Evolutionary conservation across 2,888 invertebrate species (phyloP).

Genomic region (Prosopocoilus inquinatus): DNA sequence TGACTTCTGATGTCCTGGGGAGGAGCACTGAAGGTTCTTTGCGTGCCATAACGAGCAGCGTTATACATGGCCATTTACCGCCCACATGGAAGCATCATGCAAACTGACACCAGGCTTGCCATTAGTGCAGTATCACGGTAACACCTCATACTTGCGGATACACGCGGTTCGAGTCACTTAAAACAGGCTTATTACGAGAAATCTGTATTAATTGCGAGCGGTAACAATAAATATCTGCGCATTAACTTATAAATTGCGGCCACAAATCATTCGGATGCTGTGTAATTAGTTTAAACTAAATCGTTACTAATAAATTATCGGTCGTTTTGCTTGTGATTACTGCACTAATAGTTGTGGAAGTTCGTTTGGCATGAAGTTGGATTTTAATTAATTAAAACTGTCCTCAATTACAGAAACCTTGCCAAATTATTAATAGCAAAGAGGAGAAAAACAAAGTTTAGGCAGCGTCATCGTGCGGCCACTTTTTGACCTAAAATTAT

Average conservation of each 20-base stretch:
- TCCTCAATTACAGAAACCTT: no score
- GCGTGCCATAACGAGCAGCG: conserved; percentile 23
- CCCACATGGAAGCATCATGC: conserved; percentile 23
- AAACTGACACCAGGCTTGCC: conserved; percentile 17
- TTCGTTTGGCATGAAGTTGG: no score
- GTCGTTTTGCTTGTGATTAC: no score
- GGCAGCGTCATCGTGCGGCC: no score
- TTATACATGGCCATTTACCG: conserved; percentile 27
- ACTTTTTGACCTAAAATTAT: no score
- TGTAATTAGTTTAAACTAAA: no score
- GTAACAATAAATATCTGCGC: neutral
- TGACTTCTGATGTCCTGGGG: neutral
- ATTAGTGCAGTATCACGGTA: conserved; percentile 16
- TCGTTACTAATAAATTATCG: no score
- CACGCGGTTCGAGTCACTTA: conserved; percentile 15
- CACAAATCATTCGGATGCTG: neutral
- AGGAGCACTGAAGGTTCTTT: conserved; percentile 7
- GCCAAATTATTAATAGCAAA: no score
- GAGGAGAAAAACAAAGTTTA: no score
- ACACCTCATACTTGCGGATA: conserved; percentile 15
- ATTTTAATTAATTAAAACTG: no score
- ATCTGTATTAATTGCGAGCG: neutral
- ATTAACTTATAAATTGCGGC: neutral
- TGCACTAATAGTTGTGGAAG: no score
- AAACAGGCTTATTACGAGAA: conserved; percentile 6